A percentile compares a stretch with the other conserved stretches of the same genome.
phyloP scores from a whole-genome alignment of 2,113 vertebrate species.

The Dicrurus megarhynchus region DNA sequence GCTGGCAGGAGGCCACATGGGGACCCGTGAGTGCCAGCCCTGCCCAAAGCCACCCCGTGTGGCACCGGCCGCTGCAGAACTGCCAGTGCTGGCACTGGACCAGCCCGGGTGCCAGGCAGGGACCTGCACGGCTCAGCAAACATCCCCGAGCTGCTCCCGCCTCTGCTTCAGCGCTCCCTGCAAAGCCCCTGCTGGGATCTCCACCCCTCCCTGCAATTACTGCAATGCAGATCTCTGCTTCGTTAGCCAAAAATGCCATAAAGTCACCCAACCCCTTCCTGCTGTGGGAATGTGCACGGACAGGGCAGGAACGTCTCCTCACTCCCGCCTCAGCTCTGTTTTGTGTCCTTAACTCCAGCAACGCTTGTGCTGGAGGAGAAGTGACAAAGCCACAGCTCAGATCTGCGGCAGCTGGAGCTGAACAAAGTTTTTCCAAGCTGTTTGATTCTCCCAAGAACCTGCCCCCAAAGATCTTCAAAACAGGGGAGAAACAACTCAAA shows the following conservation, averaged over 20 bases:
- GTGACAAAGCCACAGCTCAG: neutral
- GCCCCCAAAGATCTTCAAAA: neutral
- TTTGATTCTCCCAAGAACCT: neutral
- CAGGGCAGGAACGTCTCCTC: neutral
- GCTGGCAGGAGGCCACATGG: neutral
- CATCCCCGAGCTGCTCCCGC: rapidly evolving
- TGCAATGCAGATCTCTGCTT: neutral
- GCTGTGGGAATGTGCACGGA: rapidly evolving
- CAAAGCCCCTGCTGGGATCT: neutral
- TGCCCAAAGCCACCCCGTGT: rapidly evolving
- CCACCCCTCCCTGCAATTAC: neutral
- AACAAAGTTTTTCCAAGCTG: neutral
- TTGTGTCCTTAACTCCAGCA: neutral
- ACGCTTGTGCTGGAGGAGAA: rapidly evolving
- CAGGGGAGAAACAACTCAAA: neutral
- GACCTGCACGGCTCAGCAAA: neutral
- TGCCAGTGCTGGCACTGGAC: neutral
- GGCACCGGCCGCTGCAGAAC: rapidly evolving
- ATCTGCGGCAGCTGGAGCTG: neutral
- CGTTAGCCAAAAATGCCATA: neutral
- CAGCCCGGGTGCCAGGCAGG: neutral
- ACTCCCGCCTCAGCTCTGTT: rapidly evolving
- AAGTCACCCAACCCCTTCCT: neutral
- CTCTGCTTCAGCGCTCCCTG: neutral
- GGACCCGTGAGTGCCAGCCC: neutral